These are phyloP conservation scores for Papilio polyxenes DNA, from an alignment of 1,140 invertebrate genomes.

Conservation along the genomic window DNA sequence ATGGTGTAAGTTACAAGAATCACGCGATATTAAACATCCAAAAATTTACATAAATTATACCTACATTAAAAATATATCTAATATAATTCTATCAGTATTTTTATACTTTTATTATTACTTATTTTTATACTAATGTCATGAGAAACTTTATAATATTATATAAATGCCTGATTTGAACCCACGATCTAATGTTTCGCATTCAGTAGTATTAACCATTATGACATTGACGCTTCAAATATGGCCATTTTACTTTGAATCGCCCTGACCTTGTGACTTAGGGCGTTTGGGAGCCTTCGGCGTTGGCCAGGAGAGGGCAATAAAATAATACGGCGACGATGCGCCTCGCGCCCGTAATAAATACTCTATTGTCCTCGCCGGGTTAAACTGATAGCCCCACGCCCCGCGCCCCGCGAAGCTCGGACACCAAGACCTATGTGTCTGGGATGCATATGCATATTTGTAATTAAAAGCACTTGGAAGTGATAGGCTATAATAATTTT, in stretches of 20 bases:
- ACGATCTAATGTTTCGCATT: neutral
- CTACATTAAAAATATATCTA: too few species aligned
- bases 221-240: neutral
- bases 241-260: neutral
- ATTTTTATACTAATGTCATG: too few species aligned
- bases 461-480: conserved; percentile 26
- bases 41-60: neutral
- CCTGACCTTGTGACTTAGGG: neutral
- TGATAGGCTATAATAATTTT: neutral
- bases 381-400: conserved; percentile 40
- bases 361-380: conserved; percentile 44
- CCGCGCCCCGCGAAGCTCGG: neutral
- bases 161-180: neutral
- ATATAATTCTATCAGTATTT: neutral
- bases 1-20: conserved; percentile 28
- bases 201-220: neutral
- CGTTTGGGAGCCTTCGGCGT: neutral
- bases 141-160: too few species aligned
- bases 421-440: conserved; percentile 17
- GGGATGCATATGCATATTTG: neutral
- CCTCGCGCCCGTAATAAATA: conserved; percentile 43
- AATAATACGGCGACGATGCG: conserved; percentile 39
- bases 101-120: too few species aligned
- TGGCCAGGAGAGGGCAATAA: conserved; percentile 38
- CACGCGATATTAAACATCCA: neutral